phyloP scores from a whole-genome alignment of 2,113 vertebrate genomes.

The Peromyscus maniculatus region DNA sequence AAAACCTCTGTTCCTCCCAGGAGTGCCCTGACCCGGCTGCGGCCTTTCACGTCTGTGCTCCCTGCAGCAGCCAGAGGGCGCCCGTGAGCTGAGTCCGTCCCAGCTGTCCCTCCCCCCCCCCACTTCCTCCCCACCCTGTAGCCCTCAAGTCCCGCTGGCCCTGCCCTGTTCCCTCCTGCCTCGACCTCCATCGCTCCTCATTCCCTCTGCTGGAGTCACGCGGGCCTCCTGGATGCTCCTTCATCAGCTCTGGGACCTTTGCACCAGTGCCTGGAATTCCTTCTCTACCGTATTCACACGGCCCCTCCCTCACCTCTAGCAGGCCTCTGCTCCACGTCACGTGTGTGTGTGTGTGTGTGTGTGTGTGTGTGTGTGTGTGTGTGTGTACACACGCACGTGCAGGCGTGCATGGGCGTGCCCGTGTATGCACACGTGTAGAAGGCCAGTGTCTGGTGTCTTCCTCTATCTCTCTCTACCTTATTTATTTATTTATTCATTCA shows the following conservation, averaged over 20 bases:
- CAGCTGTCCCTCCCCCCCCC: too few relatives aligned
- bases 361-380: too few relatives aligned
- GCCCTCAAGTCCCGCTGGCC: not conserved
- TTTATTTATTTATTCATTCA: not conserved
- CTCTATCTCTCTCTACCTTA: not conserved
- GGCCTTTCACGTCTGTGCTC: not conserved
- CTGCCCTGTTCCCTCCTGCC: not conserved
- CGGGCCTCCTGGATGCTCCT: not conserved
- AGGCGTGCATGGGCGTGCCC: not conserved
- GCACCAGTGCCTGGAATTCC: not conserved
- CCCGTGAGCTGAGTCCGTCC: not conserved
- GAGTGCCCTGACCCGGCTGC: not conserved
- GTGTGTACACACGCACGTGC: too few relatives aligned
- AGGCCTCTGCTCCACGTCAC: not conserved
- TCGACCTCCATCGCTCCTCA: fast-evolving
- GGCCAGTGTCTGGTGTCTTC: not conserved
- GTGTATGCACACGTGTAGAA: not conserved
- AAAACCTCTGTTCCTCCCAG: not conserved
- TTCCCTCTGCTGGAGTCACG: not conserved
- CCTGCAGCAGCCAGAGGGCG: not conserved
- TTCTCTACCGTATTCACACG: not conserved
- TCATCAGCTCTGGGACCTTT: not conserved
- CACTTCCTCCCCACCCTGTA: not conserved
- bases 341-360: not conserved
- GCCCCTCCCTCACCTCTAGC: not conserved